Evolutionary conservation across 2,113 vertebrate genomes (phyloP).

Genomic region (Columba janthina): DNA sequence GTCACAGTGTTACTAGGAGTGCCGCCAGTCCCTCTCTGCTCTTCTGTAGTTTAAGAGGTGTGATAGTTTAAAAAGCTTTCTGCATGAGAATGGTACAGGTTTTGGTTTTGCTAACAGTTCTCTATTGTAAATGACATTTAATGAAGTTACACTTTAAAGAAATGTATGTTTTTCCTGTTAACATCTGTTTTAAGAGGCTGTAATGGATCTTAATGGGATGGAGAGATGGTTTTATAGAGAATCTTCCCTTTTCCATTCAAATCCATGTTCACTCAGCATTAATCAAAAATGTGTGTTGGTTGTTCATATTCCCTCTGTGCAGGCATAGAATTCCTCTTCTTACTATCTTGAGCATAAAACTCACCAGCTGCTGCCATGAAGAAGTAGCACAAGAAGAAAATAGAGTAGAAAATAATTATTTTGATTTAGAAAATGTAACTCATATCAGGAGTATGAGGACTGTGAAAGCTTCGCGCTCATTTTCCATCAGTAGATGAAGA

Average conservation of each 20-base stretch:
- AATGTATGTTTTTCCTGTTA: background rate
- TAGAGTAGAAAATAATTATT: background rate
- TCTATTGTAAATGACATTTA: background rate
- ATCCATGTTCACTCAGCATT: background rate
- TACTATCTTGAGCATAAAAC: background rate
- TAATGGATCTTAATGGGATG: background rate
- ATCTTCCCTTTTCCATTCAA: background rate
- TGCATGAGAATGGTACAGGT: background rate
- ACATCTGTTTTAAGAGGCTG: background rate
- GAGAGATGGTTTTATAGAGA: background rate
- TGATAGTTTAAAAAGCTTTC: background rate
- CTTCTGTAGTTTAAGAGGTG: background rate
- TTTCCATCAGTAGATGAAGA: background rate
- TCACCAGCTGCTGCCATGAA: background rate
- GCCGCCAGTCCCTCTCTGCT: background rate
- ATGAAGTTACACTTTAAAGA: background rate
- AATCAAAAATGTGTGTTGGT: background rate
- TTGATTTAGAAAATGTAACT: background rate
- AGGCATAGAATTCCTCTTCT: background rate
- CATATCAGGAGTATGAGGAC: background rate
- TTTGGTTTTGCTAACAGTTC: background rate
- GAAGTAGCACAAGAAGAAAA: background rate
- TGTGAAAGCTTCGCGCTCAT: rapidly evolving
- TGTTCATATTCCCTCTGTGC: background rate
- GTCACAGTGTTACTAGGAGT: background rate